Evolutionary conservation across 2,888 invertebrate genomes (phyloP).

Genomic region (Scrobipalpa costella): DNA sequence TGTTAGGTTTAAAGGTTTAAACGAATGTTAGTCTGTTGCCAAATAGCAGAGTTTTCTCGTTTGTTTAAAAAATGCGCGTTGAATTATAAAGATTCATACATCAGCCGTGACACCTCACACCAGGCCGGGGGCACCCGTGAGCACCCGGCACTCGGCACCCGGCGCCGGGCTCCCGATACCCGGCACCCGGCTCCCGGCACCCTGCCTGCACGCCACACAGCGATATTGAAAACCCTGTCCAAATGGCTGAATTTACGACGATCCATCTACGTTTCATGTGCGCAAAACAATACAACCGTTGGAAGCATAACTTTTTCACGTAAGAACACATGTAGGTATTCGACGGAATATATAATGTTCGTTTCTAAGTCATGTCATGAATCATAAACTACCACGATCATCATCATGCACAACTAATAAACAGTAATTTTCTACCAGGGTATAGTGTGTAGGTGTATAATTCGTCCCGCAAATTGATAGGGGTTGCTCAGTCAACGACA

Average conservation of each 20-base stretch:
- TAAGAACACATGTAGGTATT: background rate
- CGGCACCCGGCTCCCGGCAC: background rate
- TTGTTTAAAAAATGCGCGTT: constrained; percentile 17
- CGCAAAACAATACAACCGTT: constrained; percentile 30
- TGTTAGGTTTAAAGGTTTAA: no score
- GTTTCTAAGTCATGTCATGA: no score
- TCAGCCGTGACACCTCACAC: constrained; percentile 33
- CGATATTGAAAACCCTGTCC: constrained; percentile 54
- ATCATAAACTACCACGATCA: no score
- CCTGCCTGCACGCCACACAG: constrained; percentile 26
- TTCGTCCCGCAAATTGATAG: no score
- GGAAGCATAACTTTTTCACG: constrained; percentile 32
- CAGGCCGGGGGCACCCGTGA: constrained; percentile 28
- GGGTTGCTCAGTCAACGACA: no score
- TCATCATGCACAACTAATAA: no score
- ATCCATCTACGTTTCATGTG: constrained; percentile 25
- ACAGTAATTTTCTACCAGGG: no score
- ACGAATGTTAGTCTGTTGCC: background rate
- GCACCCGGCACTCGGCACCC: constrained; percentile 20
- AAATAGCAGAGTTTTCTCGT: background rate
- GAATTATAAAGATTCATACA: constrained; percentile 31
- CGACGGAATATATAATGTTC: no score
- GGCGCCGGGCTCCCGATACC: constrained; percentile 28
- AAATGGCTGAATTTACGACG: constrained; percentile 45
- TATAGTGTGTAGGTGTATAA: no score